phyloP scores from a whole-genome alignment of 2,888 invertebrate genomes.

The Tenthredo notha region DNA sequence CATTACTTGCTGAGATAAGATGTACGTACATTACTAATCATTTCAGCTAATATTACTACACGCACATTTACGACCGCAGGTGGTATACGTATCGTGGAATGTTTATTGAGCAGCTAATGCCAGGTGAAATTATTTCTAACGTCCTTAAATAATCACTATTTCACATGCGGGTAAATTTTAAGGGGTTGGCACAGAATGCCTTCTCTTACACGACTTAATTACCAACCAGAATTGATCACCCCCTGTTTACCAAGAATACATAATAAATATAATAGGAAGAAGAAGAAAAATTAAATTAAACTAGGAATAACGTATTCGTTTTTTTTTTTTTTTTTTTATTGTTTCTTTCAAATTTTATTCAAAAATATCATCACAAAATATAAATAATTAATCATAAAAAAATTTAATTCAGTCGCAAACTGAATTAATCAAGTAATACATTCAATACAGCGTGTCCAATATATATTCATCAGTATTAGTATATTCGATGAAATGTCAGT shows the following conservation, averaged over 20 bases:
- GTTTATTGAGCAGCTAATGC: conserved; percentile 28
- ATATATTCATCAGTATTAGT: not conserved
- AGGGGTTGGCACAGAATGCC: not conserved
- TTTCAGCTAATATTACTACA: conserved; percentile 14
- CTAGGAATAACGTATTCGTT: not conserved
- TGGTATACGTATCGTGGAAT: conserved; percentile 22
- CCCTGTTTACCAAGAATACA: not conserved
- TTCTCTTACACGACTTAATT: not conserved
- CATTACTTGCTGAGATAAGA: not conserved
- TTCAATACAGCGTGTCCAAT: not conserved
- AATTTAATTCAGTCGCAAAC: not conserved
- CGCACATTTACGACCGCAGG: conserved; percentile 39
- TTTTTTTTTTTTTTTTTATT: not conserved
- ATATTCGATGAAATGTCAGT: not conserved
- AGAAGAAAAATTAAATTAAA: no score
- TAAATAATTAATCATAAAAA: not conserved
- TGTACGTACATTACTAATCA: not conserved
- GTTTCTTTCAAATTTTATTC: not conserved
- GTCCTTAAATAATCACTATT: conserved; percentile 5
- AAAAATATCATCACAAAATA: not conserved
- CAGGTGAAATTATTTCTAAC: not conserved
- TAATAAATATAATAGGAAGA: not conserved
- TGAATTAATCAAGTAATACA: not conserved
- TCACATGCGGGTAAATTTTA: not conserved
- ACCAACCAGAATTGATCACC: not conserved